phyloP scores from a whole-genome alignment of 2,888 invertebrate species.

The Lordiphosa andalusiaca region DNA sequence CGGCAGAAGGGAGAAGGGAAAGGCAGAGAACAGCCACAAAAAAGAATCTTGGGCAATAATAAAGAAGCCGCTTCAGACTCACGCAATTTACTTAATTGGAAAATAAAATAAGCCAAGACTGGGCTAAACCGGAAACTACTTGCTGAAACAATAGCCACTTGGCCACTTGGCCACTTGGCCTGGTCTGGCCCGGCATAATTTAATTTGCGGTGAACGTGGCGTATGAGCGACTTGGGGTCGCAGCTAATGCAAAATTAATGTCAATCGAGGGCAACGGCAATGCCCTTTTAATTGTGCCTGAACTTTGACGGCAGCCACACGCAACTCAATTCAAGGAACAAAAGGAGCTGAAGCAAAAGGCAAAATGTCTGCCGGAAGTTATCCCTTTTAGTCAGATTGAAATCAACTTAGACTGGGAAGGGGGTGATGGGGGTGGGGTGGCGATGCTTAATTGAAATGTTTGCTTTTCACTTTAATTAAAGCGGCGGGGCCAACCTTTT shows the following conservation, averaged over 20 bases:
- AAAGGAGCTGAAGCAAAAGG: constrained; percentile 26
- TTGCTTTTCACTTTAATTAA: constrained; percentile 72
- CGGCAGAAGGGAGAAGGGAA: no score
- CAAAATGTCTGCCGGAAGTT: constrained; percentile 63
- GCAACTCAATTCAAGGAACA: constrained; percentile 8
- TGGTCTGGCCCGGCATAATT: constrained; percentile 49
- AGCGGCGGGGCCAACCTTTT: constrained; percentile 34
- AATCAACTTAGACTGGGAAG: constrained; percentile 62
- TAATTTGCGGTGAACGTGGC: constrained; percentile 55
- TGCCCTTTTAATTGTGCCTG: constrained; percentile 62
- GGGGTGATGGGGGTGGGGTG: no score
- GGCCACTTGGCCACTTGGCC: constrained; percentile 28
- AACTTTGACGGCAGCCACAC: constrained; percentile 43
- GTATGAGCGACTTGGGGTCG: constrained; percentile 39
- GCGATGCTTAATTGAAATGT: constrained; percentile 69
- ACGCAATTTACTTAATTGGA: constrained; percentile 67
- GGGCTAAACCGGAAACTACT: constrained; percentile 36
- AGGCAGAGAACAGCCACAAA: constrained; percentile 13
- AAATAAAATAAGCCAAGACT: constrained; percentile 50
- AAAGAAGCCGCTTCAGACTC: constrained; percentile 28
- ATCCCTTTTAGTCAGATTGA: constrained; percentile 72
- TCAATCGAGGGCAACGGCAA: constrained; percentile 60
- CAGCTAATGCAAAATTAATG: constrained; percentile 70
- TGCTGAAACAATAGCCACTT: constrained; percentile 40
- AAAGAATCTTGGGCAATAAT: constrained; percentile 21